These are phyloP conservation scores for Bradypodion ventrale DNA, from an alignment of 2,797 vertebrate genomes.

Conservation along the genomic window DNA sequence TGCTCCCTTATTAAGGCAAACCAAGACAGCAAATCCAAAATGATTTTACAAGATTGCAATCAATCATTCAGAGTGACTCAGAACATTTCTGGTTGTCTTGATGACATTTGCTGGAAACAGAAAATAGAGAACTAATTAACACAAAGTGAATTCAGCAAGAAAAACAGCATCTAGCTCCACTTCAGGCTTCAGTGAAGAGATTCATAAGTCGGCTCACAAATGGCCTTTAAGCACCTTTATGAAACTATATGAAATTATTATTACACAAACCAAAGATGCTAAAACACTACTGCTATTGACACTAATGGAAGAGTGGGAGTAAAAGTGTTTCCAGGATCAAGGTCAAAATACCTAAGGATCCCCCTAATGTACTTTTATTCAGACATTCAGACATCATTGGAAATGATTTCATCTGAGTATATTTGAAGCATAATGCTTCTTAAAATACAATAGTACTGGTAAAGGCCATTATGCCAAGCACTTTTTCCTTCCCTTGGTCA, in stretches of 20 bases:
- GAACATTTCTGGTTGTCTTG: background rate
- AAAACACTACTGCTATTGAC: background rate
- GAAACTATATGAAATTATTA: conserved; percentile 13
- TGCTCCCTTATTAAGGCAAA: conserved; percentile 2
- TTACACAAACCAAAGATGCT: background rate
- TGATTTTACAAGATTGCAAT: background rate
- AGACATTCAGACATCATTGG: background rate
- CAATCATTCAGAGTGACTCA: background rate
- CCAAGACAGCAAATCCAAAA: background rate
- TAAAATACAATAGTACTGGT: conserved; percentile 31
- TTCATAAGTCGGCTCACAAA: background rate
- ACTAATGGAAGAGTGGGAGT: conserved; percentile 13
- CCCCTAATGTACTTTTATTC: conserved; percentile 38
- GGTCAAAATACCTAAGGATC: conserved; percentile 29
- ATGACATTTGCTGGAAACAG: background rate
- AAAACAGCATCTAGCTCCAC: background rate
- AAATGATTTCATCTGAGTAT: conserved; percentile 14
- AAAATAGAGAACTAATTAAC: background rate
- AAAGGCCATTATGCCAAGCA: conserved; percentile 50
- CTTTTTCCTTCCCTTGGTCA: conserved; percentile 48
- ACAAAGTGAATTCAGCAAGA: background rate
- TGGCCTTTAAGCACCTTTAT: background rate
- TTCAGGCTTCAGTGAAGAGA: conserved; percentile 23
- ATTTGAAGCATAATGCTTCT: conserved; percentile 13
- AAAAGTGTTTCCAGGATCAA: conserved; percentile 21